Conservation (phyloP, 2,797 vertebrate genomes). For the Threskiornis aethiopicus region DNA sequence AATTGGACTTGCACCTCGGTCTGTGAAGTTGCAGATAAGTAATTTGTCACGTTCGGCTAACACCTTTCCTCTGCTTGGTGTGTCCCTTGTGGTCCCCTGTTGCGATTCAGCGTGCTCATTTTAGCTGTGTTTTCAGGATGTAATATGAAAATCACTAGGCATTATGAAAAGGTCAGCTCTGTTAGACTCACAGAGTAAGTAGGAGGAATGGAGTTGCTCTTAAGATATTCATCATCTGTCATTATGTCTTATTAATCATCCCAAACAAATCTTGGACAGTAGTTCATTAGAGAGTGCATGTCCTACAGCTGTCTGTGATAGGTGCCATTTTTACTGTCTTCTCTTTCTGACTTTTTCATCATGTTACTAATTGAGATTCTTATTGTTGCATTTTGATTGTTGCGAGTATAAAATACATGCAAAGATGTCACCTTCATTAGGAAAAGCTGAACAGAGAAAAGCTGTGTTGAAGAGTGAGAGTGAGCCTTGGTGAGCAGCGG, state of each 20-base stretch:
- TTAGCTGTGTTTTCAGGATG: neutral
- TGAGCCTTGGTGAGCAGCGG: neutral
- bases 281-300: neutral
- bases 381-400: neutral
- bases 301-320: neutral
- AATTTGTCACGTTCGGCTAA: neutral
- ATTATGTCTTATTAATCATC: conserved; percentile 26
- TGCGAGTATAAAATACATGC: neutral
- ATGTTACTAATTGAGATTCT: neutral
- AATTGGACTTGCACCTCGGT: neutral
- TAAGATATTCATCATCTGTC: conserved; percentile 24
- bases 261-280: neutral
- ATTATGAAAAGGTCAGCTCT: conserved; percentile 46
- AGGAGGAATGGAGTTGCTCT: neutral
- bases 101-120: neutral
- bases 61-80: neutral
- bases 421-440: neutral
- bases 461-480: neutral
- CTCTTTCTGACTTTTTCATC: neutral
- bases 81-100: neutral
- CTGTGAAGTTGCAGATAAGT: neutral
- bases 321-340: neutral
- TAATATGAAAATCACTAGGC: conserved; percentile 34
- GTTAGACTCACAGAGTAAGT: conserved; percentile 10
- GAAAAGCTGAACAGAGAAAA: neutral